Evolutionary conservation across 2,797 vertebrate genomes (phyloP), one percentile per base, ranked within the genome.

Genomic region (Kryptopterus vitreolus): DNA sequence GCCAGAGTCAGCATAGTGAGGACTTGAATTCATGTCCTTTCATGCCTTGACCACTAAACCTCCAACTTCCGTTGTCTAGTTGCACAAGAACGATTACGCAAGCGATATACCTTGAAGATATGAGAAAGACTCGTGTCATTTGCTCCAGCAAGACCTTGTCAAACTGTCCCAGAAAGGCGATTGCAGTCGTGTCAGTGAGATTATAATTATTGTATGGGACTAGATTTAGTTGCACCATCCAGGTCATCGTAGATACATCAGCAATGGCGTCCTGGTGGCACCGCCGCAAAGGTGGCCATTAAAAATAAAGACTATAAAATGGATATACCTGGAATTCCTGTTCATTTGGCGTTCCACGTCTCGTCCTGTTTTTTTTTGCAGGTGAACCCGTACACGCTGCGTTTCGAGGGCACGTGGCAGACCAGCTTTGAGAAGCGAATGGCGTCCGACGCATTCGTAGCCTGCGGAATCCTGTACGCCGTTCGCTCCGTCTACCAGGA

Each of bases 371-470:
- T 57, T 35, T 2, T 71, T 3, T n/a, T 35, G 62, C 87, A 94
- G 90, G 95, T 98, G 77, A 98, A 98, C 91, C 96, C 96, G 0
- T 98, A 98, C 89, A 98, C 97, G 0, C 90, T 98, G 69, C 95
- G 97, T 10, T 96, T 98, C 0, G 96, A 98, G 87, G 96, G 96
- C 4, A 97, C 97, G 0, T 98, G 97, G 97, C 94, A 96, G 79
- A 98, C 96, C 0, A 94, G 92, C 58, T 98, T 97, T 33, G 97
- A 98, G 87, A 98, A 98, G 82, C 95, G 97, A 0, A 95, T 96
- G 0, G 97, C 97, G 0, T 96, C 96, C 70, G 95, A 98, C 1
- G 97, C 97, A 79, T 98, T 98, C 88, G 97, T 98, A 95, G 96
- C 96, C 0, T 98, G 97, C 0, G 96, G 97, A 0, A 95, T 98